Base-by-base conservation (phyloP, 2,797 vertebrate species). In the Rhinella marina region DNA sequence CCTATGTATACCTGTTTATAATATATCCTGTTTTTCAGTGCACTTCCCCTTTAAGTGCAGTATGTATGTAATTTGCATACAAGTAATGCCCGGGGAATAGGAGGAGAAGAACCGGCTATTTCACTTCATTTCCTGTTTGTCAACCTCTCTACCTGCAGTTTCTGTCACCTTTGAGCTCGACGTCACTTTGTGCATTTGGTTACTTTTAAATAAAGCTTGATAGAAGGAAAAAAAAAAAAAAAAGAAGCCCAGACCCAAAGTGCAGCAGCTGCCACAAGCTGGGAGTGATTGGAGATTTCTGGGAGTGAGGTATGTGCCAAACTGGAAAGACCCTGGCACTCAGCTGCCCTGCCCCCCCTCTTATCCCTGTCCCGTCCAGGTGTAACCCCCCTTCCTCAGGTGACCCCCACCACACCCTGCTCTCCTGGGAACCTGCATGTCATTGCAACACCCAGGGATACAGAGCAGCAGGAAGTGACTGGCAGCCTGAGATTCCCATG, bases 291-390 rank as follows among this genome's bases (percentile, higher is more conserved):
- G 78, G 68, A 82, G 68, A 41, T 84, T 86, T 72, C 88, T 86
- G 88, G 57, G 79, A 88, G 29, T 77, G 80, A 89, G 88, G 88
- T 89, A 89, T 86, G 88, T 89, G 88, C 61, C 84, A 48, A 32
- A n/a, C 66, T 54, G 54, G 83, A 50, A n/a, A n/a, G 72, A 50
- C 83, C 72, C 54, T 86, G 56, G 32, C 27, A 80, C 87, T 81
- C 54, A n/a, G 56, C 68, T 54, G 66, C 23, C 77, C 64, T 41
- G 41, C 41, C 41, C 41, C 32, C 41, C 41, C 41, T 41, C 41
- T 41, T 41, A 41, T 41, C 21, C 14, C n/a, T 56, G n/a, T 27
- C 57, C 68, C 13, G 52, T 13, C 68, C 86, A 85, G 82, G 82
- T 84, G 57, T 21, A 27, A 1, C 57, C 70, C 76, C 73, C 73